Percentiles rank a stretch among this genome's conserved stretches.
Evolutionary conservation across 2,113 vertebrate species (phyloP).

Genomic region (Psophia crepitans): DNA sequence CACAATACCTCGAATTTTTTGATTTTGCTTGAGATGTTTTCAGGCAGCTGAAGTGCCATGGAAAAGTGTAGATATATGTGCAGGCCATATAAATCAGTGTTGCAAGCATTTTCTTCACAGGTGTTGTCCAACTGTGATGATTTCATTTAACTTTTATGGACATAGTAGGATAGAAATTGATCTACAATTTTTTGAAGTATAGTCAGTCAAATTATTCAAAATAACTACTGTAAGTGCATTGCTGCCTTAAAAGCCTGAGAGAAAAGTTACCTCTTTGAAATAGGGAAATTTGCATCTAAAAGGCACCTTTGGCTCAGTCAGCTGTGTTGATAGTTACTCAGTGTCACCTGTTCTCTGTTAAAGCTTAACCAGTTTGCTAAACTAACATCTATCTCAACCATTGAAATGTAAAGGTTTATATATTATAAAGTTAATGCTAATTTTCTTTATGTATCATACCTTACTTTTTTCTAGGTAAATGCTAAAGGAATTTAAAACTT

Average conservation of each 20-base stretch:
- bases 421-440: conserved; percentile 6
- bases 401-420: conserved; percentile 35
- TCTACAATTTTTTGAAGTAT: not conserved
- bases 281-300: conserved; percentile 12
- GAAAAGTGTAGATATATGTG: not conserved
- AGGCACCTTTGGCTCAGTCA: conserved; percentile 45
- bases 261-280: not conserved
- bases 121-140: not conserved
- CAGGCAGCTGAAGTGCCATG: not conserved
- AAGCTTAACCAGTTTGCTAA: conserved; percentile 56
- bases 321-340: conserved; percentile 47
- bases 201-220: not conserved
- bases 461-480: not conserved
- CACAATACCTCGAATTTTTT: not conserved
- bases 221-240: not conserved
- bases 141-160: not conserved
- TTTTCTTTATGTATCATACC: not conserved
- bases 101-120: not conserved
- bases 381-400: conserved; percentile 17
- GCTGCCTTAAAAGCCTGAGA: not conserved
- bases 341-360: conserved; percentile 53
- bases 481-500: not conserved
- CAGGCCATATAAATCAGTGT: not conserved
- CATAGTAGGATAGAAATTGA: not conserved
- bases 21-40: not conserved